Conservation (phyloP, 1,140 invertebrate genomes). For the Medauroidea extradentata region DNA sequence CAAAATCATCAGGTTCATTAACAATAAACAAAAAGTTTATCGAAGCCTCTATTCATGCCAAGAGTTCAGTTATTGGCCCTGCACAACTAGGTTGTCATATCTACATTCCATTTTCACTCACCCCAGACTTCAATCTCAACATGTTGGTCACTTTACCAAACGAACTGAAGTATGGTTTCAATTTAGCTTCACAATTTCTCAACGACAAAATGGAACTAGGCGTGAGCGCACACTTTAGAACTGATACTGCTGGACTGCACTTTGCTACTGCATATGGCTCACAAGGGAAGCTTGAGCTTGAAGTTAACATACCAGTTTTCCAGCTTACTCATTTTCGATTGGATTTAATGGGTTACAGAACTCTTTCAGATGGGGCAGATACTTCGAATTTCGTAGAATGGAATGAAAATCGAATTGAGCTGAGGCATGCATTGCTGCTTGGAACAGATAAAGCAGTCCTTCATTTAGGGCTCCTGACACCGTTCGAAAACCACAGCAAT, state of each 20-base stretch:
- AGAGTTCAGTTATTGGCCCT: not conserved
- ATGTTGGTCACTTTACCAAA: not conserved
- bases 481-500: not conserved
- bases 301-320: not conserved
- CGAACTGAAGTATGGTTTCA: not conserved
- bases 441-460: not conserved
- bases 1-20: not conserved
- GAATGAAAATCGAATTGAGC: slow-evolving; percentile 1
- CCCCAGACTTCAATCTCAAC: not conserved
- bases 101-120: slow-evolving; percentile 3
- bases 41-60: not conserved
- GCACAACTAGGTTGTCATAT: not conserved
- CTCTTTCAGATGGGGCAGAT: not conserved
- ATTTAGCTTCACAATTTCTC: not conserved
- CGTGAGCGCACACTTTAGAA: not conserved
- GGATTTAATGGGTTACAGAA: not conserved
- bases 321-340: not conserved
- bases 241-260: not conserved
- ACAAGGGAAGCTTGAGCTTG: not conserved
- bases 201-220: not conserved
- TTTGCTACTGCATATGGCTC: not conserved
- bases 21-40: not conserved
- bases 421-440: not conserved
- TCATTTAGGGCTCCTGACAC: not conserved
- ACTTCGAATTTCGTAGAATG: slow-evolving; percentile 3